Percentiles rank a stretch among this genome's conserved stretches.
These are phyloP conservation scores for Adelognathus sp. DNA, from an alignment of 2,888 invertebrate genomes.

Conservation along the genomic window DNA sequence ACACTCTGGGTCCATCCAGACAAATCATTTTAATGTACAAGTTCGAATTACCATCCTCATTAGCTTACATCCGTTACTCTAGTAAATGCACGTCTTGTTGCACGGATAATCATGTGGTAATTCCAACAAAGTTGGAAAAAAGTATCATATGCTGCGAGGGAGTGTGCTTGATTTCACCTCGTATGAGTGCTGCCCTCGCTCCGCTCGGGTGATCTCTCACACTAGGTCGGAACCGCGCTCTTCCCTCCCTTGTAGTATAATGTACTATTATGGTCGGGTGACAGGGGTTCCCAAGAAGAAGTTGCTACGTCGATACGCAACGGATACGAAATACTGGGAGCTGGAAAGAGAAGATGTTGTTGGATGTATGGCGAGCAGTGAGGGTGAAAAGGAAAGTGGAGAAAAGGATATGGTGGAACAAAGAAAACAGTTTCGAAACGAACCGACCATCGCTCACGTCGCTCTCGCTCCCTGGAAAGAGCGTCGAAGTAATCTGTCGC, in stretches of 20 bases:
- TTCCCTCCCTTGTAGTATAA: too few relatives aligned
- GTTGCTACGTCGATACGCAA: slow-evolving; percentile 52
- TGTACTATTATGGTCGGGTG: slow-evolving; percentile 44
- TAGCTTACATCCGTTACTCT: too few relatives aligned
- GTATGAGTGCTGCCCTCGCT: too few relatives aligned
- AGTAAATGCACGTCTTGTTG: too few relatives aligned
- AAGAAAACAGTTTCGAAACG: slow-evolving; percentile 46
- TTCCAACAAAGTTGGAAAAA: background rate
- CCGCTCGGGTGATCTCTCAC: too few relatives aligned
- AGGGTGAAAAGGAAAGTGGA: slow-evolving; percentile 16
- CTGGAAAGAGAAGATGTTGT: slow-evolving; percentile 7
- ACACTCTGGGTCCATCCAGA: too few relatives aligned
- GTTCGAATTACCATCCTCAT: too few relatives aligned
- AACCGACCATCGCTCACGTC: slow-evolving; percentile 59
- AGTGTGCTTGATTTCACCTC: too few relatives aligned
- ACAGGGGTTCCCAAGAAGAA: slow-evolving; percentile 33
- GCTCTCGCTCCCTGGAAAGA: slow-evolving; percentile 36
- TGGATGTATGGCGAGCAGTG: background rate
- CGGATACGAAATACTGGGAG: slow-evolving; percentile 2
- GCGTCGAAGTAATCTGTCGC: slow-evolving; percentile 61
- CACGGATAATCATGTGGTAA: too few relatives aligned
- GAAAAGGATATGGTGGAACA: background rate
- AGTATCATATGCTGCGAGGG: background rate
- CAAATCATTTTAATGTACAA: too few relatives aligned
- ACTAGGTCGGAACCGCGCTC: too few relatives aligned